Evolutionary conservation across 2,888 invertebrate species (phyloP), one percentile per base, ranked within the genome.

Genomic region (Morpho achilles): DNA sequence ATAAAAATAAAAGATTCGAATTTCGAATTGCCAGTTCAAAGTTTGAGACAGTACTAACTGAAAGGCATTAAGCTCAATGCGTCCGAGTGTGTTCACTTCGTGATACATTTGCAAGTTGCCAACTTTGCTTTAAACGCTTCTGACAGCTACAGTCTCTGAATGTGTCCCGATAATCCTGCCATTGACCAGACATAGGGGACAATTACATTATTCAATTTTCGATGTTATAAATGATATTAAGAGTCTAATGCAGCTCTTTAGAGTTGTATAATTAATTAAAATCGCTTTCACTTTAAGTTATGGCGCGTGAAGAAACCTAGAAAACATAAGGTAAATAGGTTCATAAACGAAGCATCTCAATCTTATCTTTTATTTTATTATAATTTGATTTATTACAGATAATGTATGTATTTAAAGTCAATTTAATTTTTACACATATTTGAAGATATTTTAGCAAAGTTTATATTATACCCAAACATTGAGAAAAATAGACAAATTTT

Each of bases 61-160:
- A 53, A 58, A 58, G 53, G 53, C 49, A 53, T 58, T 56, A 47
- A 52, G 76, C 77, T 77, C 76, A 72, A 75, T 72, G 70, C 65
- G 65, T 63, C 53, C 52, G 40, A 52, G 56, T 54, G 44, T 52
- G 48, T 44, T 48, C 52, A 45, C 55, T 61, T 54, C 50, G 44
- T 54, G 52, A 61, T 58, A 54, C 58, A 54, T 60, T 53, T 58
- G 46, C 58, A 48, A 58, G 53, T 61, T 62, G 55, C 53, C 48
- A 57, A 60, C 52, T 62, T 56, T 40, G 41, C 54, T 62, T 53
- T 58, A 63, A 64, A 62, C 56, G 56, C 54, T 51, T 64, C 54
- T 62, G 64, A 62, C 64, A 64, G 53, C 48, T 48, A 54, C 55
- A 49, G 55, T 55, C 49, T 55, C 55, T 49, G 43, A 49, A 55